Conservation (phyloP, 2,797 vertebrate species). For the Catostomus latipinnis region DNA sequence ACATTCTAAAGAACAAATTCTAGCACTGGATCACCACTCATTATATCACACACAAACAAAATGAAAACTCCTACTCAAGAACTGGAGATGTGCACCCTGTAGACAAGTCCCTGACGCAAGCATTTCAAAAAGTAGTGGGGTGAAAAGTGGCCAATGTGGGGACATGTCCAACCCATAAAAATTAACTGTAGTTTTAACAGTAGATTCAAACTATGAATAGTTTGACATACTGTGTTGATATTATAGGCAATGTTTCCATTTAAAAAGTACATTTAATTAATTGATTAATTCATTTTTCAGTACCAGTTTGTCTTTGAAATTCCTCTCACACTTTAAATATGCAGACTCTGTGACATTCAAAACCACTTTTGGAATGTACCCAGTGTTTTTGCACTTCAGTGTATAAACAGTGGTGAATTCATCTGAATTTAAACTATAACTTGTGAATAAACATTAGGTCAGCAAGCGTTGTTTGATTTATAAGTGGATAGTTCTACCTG, state of each 20-base stretch:
- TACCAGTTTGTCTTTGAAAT: neutral
- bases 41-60: too few species aligned
- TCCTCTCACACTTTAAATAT: slow-evolving; percentile 5
- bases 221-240: too few species aligned
- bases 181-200: too few species aligned
- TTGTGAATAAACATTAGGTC: slow-evolving; percentile 42
- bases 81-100: too few species aligned
- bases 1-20: too few species aligned
- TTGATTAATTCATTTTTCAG: neutral
- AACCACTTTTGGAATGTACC: slow-evolving; percentile 20
- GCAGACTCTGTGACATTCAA: slow-evolving; percentile 39
- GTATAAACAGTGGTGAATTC: slow-evolving; percentile 37
- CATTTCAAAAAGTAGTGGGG: too few species aligned
- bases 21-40: too few species aligned
- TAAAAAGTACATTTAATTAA: neutral
- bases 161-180: too few species aligned
- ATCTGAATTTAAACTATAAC: slow-evolving; percentile 37
- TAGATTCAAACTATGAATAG: too few species aligned
- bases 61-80: too few species aligned
- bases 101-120: too few species aligned
- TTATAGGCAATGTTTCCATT: slow-evolving; percentile 1
- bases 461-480: slow-evolving; percentile 14
- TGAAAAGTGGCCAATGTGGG: too few species aligned
- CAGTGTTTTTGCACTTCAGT: slow-evolving; percentile 18
- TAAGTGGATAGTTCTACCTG: slow-evolving; percentile 26